Conservation (phyloP, 2,113 vertebrate species). For the Copsychus sechellarum region DNA sequence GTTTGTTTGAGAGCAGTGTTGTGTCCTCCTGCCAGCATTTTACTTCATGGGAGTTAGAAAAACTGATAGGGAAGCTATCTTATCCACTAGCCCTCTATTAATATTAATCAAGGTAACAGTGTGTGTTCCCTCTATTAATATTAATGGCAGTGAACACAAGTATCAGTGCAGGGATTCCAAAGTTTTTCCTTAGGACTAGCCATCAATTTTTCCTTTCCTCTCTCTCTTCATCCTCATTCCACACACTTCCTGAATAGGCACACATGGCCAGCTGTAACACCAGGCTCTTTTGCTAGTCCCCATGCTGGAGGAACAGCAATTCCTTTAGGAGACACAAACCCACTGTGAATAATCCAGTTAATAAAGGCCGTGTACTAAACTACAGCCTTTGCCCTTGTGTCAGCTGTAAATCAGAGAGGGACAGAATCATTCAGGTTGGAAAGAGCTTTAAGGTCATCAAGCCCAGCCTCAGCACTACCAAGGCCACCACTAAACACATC, state of each 20-base stretch:
- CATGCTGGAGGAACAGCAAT: fast-evolving
- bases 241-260: too few relatives aligned
- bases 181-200: not conserved
- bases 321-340: not conserved
- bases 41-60: not conserved
- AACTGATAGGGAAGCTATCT: not conserved
- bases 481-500: not conserved
- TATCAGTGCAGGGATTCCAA: not conserved
- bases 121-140: not conserved
- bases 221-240: fast-evolving
- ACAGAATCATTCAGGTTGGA: not conserved
- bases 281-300: not conserved
- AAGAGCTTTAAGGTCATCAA: not conserved
- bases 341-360: fast-evolving
- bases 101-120: not conserved
- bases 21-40: not conserved
- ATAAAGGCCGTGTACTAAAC: fast-evolving
- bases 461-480: not conserved
- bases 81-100: not conserved
- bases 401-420: not conserved
- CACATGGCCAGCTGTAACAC: fast-evolving
- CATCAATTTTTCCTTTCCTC: not conserved
- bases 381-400: not conserved
- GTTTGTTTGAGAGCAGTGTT: not conserved
- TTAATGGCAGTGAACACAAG: not conserved